A percentile compares a stretch with the other conserved stretches of the same genome.
These are phyloP conservation scores for Sphaerodactylus townsendi DNA, from an alignment of 2,113 vertebrate genomes.

Conservation along the genomic window DNA sequence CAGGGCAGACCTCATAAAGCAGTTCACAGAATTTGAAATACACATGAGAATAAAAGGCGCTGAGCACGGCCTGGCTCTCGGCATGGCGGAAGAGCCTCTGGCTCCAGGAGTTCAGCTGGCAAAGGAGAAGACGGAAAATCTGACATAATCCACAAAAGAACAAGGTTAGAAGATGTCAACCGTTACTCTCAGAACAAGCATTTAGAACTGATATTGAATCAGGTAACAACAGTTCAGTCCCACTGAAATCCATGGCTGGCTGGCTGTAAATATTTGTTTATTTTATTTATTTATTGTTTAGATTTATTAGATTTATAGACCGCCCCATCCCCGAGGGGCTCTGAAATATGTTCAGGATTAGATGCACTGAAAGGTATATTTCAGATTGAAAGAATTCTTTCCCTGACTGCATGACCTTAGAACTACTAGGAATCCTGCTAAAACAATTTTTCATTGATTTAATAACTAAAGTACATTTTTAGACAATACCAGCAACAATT, in stretches of 20 bases:
- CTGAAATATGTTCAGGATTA: neutral
- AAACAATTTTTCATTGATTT: neutral
- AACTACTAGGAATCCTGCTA: neutral
- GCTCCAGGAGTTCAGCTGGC: too few species aligned
- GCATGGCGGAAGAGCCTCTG: too few species aligned
- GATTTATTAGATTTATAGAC: too few species aligned
- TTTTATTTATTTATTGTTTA: too few species aligned
- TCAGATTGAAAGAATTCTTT: neutral
- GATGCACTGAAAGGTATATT: neutral
- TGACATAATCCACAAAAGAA: neutral
- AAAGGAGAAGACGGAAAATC: too few species aligned
- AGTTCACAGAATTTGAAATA: too few species aligned
- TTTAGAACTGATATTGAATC: neutral
- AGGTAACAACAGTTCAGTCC: neutral
- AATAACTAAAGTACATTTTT: neutral
- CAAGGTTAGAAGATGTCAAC: neutral
- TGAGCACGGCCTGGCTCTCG: too few species aligned
- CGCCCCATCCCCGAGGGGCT: too few species aligned
- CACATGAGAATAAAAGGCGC: too few species aligned
- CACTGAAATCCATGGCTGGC: neutral
- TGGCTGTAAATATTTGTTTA: neutral
- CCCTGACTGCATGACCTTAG: neutral
- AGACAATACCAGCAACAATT: neutral
- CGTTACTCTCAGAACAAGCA: neutral
- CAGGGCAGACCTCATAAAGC: neutral